These are phyloP conservation scores for Mus pahari DNA, from an alignment of 2,113 vertebrate species.

Conservation along the genomic window DNA sequence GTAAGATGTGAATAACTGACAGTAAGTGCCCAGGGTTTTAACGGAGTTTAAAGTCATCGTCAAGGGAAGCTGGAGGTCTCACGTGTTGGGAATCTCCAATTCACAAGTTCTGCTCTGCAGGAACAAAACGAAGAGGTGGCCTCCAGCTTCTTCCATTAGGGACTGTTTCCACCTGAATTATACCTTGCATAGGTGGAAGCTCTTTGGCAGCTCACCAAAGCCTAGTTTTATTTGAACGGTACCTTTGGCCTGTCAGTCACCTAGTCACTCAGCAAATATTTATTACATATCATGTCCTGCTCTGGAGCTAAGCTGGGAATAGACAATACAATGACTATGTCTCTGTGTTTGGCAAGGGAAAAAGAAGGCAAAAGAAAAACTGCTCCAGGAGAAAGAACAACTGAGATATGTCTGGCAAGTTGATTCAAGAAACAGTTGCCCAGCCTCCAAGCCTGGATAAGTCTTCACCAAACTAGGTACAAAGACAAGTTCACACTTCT, in stretches of 20 bases:
- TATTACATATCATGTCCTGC: not conserved
- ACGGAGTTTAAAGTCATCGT: not conserved
- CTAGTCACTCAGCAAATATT: constrained; percentile 20
- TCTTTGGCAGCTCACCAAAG: not conserved
- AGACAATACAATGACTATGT: not conserved
- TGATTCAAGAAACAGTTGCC: not conserved
- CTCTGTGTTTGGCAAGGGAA: not conserved
- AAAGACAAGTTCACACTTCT: not conserved
- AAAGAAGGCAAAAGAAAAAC: not conserved
- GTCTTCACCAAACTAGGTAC: not conserved
- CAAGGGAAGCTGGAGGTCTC: not conserved
- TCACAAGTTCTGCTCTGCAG: not conserved
- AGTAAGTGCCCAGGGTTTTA: not conserved
- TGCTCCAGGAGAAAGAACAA: not conserved
- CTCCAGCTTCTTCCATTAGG: not conserved
- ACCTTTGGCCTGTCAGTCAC: not conserved
- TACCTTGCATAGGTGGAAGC: not conserved
- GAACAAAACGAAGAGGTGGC: not conserved
- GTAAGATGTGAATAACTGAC: not conserved
- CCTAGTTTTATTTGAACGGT: not conserved
- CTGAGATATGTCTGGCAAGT: not conserved
- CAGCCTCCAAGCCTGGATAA: not conserved
- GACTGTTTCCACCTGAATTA: not conserved
- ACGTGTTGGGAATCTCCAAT: not conserved
- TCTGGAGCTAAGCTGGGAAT: not conserved